Percentiles rank a stretch among this genome's conserved stretches.
Conservation (phyloP, 2,113 vertebrate genomes). For the Nicator chloris region DNA sequence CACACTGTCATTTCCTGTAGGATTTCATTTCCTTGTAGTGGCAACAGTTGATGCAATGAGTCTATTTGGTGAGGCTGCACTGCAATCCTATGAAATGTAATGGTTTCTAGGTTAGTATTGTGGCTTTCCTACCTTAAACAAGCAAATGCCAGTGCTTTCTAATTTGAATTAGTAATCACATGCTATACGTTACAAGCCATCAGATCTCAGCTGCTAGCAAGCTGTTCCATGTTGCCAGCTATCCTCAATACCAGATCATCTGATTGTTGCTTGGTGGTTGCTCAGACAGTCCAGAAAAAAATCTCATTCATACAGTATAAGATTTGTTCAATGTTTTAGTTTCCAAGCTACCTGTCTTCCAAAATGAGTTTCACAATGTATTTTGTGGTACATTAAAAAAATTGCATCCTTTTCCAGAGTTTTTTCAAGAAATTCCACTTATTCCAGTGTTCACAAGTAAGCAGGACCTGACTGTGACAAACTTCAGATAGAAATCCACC, state of each 20-base stretch:
- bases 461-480: background rate
- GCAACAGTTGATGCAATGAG: background rate
- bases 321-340: conserved; percentile 1
- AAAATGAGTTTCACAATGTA: conserved; percentile 1
- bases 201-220: background rate
- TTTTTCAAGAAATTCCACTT: background rate
- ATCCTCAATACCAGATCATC: background rate
- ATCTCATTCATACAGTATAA: conserved; percentile 21
- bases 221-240: background rate
- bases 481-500: background rate
- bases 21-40: background rate
- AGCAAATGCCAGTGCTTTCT: background rate
- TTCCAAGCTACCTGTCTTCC: background rate
- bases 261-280: conserved; percentile 9
- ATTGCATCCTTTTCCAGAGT: background rate
- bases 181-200: background rate
- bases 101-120: background rate
- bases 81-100: background rate
- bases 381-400: background rate
- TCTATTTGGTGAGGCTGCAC: background rate
- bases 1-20: background rate
- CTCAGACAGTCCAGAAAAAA: conserved; percentile 7
- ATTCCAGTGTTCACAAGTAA: background rate
- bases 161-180: background rate
- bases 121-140: background rate